Evolutionary conservation across 2,797 vertebrate species (phyloP), one percentile per base, ranked within the genome.

Genomic region (Limosa lapponica): DNA sequence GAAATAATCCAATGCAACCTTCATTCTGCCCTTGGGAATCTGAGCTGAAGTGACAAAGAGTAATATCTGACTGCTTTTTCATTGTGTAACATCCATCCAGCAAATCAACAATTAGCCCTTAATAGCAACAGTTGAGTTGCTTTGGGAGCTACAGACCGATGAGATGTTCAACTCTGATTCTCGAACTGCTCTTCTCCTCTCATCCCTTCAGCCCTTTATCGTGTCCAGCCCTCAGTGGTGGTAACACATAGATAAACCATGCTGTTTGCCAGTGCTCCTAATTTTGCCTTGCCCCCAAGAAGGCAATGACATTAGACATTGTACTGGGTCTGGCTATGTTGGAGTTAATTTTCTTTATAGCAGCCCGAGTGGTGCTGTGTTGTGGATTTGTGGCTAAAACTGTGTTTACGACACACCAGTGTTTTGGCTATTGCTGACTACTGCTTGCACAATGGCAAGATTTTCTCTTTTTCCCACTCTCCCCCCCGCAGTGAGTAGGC

Each of bases 31-130:
- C 43, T 66, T 89, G 67, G 55, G 37, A 86, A 65, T 82, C 36
- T 46, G 41, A 34, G 59, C 44, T 55, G 64, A 88, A 81, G 22
- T 69, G 59, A 72, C 28, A 69, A 88, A 83, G 49, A 80, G 37
- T 52, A 84, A 64, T 69, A 85, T 43, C 69, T 17, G 6, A 17
- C 75, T 78, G 36, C 20, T 95, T 93, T 95, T 95, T 36, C n/a
- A 75, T 86, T 91, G 89, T 83, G 86, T 70, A 83, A 3, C 58
- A 72, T 72, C 34, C 77, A 44, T 79, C 94, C 89, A 93, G 58
- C 54, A 86, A 88, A 69, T 87, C 75, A 91, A 83, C 48, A 88
- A 75, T 84, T 87, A 97, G 15, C 15, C 39, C 15, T 81, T 79
- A 64, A 36, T 44, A 88, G 57, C 11, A 90, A 41, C 32, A 69